Evolutionary conservation across 2,113 vertebrate genomes (phyloP), one percentile per base, ranked within the genome.

Genomic region (Pelodiscus sinensis): DNA sequence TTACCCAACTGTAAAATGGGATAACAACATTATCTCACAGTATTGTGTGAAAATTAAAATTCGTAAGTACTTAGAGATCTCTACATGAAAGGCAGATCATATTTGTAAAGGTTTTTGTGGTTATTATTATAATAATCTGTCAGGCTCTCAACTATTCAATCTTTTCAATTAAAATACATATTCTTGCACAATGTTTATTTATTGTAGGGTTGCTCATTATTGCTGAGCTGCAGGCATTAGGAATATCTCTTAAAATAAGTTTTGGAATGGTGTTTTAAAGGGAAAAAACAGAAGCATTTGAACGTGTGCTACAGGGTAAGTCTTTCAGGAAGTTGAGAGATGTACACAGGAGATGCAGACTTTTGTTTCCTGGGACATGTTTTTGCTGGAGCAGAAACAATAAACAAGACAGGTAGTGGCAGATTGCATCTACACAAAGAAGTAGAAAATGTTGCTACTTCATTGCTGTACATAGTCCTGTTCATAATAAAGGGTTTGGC

Each of bases 21-120:
- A n/a, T 38, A 82, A 51, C 81, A 84, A 38, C 18, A 56, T 25
- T 82, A 81, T 75, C 93, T 95, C 84, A 88, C n/a, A 91, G 13
- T 6, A 3, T 50, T 84, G 9, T 31, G 87, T 73, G 85, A 93
- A 94, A 89, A 79, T 1, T 51, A 1, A 73, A 77, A 31, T 80
- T 85, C 80, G 82, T 57, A 44, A 57, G 73, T 21, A 77, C 85
- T 92, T 84, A 44, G 9, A 31, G 51, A 44, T 83, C 54, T 54
- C 84, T 50, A 68, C 60, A 81, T n/a, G 87, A 84, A 84, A 27
- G 52, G 27, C 80, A 2, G 6, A 65, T 57, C 0, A 0, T 56
- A 35, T 52, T 81, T 92, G 51, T 62, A 14, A 79, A 83, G 51
- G 8, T 90, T 77, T 57, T 89, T 54, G 38, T 58, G 24, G 1